Evolutionary conservation across 2,888 invertebrate species (phyloP), one percentile per base, ranked within the genome.

Genomic region (Ferdinandea cuprea): DNA sequence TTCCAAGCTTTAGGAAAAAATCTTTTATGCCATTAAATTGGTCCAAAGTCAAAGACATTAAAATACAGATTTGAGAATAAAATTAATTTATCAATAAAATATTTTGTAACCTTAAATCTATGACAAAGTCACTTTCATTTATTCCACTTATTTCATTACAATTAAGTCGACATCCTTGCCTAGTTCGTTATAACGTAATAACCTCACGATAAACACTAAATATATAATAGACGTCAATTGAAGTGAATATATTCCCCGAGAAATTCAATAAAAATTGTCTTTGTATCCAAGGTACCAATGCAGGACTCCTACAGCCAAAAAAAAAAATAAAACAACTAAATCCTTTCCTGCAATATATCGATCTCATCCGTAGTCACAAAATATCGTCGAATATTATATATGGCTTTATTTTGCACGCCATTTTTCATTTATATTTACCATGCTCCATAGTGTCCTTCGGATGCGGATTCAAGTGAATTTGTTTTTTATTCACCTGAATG

Each of bases 351-450:
- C 19, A 37, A 42, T 32, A 77, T 61, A 77, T 77, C 54, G 69
- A 77, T 77, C 61, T 17, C 32, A 30, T 46, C 61, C 46, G 28
- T 19, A 61, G 46, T 17, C 50, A 11, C 52, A 52, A 59, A 25
- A 52, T 54, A 72, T 72, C 52, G 19, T 66, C 37, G 15, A 30
- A 32, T 48, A 48, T 56, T 68, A 66, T 71, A 48, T 28, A 66
- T n/a, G 30, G 73, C 28, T 79, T 79, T 79, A 73, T 68, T 79
- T 79, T 73, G 8, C 61, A 73, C 61, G 28, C 52, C 66, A 61
- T 73, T 42, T 73, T 68, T 79, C 48, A 79, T 79, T 40, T 48
- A 35, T 42, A 68, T 52, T 56, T 32, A 40, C 73, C 52, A 21
- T 56, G 40, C 40, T 46, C 40, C 58, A 42, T 71, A 44, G 21